A percentile compares a stretch with the other conserved stretches of the same genome.
These are phyloP conservation scores for Coreoperca whiteheadi DNA, from an alignment of 2,113 vertebrate species.

Conservation along the genomic window DNA sequence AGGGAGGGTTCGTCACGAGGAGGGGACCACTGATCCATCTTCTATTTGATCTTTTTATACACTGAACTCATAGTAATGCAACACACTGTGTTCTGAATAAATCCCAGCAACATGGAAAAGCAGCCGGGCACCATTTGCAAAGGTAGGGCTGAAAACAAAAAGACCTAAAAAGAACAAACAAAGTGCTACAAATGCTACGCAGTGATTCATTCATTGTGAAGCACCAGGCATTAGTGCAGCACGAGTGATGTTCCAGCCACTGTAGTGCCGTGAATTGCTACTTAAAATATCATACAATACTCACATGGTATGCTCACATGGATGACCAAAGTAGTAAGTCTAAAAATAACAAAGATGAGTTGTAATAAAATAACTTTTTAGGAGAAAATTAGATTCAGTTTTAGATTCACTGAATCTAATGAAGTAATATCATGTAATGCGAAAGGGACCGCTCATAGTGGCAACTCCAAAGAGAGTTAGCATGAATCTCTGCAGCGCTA, in stretches of 20 bases:
- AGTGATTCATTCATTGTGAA: slow-evolving; percentile 44
- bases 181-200: slow-evolving; percentile 7
- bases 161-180: neutral
- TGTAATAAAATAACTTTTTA: neutral
- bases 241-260: slow-evolving; percentile 13
- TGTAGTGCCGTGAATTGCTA: neutral
- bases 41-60: slow-evolving; percentile 15
- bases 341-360: neutral
- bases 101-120: slow-evolving; percentile 20
- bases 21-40: slow-evolving; percentile 6
- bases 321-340: neutral
- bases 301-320: neutral
- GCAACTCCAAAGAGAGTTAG: neutral
- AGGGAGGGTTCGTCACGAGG: neutral
- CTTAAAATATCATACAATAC: slow-evolving; percentile 8
- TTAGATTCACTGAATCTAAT: neutral
- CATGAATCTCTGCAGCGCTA: neutral
- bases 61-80: neutral
- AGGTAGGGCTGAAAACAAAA: slow-evolving; percentile 4
- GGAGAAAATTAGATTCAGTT: neutral
- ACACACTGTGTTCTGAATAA: slow-evolving; percentile 24
- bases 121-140: slow-evolving; percentile 18
- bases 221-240: slow-evolving; percentile 10
- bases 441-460: neutral
- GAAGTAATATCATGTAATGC: neutral